Percentiles rank a stretch among this genome's conserved stretches.
Conservation (phyloP, 2,113 vertebrate genomes). For the Sakesphorus luctuosus region DNA sequence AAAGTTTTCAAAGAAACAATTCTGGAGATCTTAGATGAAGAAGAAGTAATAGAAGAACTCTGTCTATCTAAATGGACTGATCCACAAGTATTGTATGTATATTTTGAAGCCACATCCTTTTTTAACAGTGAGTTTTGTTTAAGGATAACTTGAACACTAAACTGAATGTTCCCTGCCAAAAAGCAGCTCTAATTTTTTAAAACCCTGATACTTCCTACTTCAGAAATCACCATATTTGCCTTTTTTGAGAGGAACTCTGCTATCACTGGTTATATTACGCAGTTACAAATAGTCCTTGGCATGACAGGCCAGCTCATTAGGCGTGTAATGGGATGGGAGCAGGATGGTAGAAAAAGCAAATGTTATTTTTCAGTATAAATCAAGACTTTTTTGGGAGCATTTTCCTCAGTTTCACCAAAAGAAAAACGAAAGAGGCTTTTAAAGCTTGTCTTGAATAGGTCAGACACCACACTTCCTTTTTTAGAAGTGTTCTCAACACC, state of each 20-base stretch:
- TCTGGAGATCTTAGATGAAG: constrained; percentile 94
- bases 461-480: not conserved
- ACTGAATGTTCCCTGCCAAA: not conserved
- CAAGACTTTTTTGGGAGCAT: not conserved
- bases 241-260: not conserved
- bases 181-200: not conserved
- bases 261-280: not conserved
- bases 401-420: not conserved
- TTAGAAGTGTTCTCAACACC: not conserved
- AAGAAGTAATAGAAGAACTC: constrained; percentile 92
- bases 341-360: not conserved
- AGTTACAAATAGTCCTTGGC: not conserved
- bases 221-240: not conserved
- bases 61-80: constrained; percentile 94
- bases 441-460: not conserved
- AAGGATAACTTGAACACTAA: not conserved
- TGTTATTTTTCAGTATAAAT: not conserved
- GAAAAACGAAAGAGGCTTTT: not conserved
- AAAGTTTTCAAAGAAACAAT: constrained; percentile 94
- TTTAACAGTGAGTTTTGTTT: not conserved
- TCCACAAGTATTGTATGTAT: constrained; percentile 88
- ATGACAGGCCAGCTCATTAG: not conserved
- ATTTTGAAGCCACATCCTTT: not conserved
- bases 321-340: not conserved
- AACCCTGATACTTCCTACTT: not conserved